phyloP scores from a whole-genome alignment of 2,113 vertebrate genomes.

The Hipposideros armiger region DNA sequence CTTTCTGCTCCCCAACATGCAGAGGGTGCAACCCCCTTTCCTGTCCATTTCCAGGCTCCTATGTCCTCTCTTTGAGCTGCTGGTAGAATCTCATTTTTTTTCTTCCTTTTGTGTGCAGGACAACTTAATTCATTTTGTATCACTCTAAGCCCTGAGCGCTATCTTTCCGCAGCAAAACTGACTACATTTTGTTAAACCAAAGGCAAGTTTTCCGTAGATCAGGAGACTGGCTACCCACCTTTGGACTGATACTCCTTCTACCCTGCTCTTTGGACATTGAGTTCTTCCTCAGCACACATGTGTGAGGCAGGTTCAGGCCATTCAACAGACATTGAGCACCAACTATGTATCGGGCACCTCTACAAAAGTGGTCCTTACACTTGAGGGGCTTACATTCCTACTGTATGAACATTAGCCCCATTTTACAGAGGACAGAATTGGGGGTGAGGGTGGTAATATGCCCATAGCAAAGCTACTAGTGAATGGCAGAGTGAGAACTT shows the following conservation, averaged over 20 bases:
- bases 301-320: background rate
- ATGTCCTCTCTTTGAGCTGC: background rate
- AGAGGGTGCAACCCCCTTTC: background rate
- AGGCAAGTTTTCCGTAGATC: constrained; percentile 8
- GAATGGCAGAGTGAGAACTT: background rate
- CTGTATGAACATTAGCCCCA: background rate
- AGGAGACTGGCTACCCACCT: background rate
- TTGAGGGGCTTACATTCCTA: constrained; percentile 40
- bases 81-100: background rate
- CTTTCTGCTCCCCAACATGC: constrained; percentile 8
- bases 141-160: background rate
- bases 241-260: background rate
- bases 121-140: constrained; percentile 53
- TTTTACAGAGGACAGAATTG: background rate
- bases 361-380: background rate
- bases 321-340: background rate
- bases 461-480: constrained; percentile 1
- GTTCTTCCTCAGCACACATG: background rate
- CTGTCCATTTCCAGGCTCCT: background rate
- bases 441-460: background rate
- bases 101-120: background rate
- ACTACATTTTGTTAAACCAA: constrained; percentile 54
- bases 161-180: constrained; percentile 24
- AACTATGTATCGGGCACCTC: background rate
- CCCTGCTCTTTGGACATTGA: background rate